These are phyloP conservation scores for Campopleginae sp. DNA, from an alignment of 2,888 invertebrate genomes.

Conservation along the genomic window DNA sequence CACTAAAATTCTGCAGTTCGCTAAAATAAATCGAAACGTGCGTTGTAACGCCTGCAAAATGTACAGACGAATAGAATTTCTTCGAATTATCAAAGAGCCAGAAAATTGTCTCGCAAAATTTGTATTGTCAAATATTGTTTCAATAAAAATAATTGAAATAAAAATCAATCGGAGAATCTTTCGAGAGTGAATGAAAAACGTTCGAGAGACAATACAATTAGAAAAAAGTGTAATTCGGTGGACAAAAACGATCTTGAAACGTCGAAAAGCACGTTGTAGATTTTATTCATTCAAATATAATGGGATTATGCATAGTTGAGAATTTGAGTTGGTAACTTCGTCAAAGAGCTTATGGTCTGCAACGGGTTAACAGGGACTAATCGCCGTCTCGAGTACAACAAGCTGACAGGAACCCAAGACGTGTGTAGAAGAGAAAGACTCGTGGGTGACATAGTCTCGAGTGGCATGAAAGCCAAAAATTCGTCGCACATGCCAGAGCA, in stretches of 20 bases:
- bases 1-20: conserved; percentile 50
- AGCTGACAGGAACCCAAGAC: conserved; percentile 26
- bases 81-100: not conserved
- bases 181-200: not conserved
- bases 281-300: not conserved
- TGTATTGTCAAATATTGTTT: not conserved
- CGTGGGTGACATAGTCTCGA: conserved; percentile 49
- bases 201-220: not conserved
- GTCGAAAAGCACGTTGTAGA: not conserved
- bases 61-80: not conserved
- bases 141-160: not conserved
- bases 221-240: not conserved
- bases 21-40: conserved; percentile 53
- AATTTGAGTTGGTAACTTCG: conserved; percentile 40
- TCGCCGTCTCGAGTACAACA: conserved; percentile 55
- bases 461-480: conserved; percentile 60
- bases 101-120: not conserved
- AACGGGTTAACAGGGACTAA: conserved; percentile 63
- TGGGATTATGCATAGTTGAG: conserved; percentile 22
- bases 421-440: conserved; percentile 5
- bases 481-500: conserved; percentile 58
- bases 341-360: conserved; percentile 53
- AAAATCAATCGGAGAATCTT: not conserved
- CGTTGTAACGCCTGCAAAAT: conserved; percentile 18
- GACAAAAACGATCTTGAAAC: conserved; percentile 28